phyloP scores from a whole-genome alignment of 2,113 vertebrate species.

The Vulpes lagopus region DNA sequence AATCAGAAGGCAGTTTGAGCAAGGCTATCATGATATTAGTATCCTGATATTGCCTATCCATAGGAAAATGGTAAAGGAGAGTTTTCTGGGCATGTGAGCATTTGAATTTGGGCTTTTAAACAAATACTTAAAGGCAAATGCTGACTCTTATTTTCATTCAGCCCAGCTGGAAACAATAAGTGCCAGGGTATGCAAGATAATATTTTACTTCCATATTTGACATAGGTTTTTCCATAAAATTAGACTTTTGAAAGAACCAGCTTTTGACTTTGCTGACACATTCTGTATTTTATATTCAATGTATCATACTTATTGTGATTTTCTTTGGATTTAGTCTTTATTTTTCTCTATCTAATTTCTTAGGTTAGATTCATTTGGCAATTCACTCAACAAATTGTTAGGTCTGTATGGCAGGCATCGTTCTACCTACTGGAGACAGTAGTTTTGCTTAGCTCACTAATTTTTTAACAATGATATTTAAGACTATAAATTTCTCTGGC shows the following conservation, averaged over 20 bases:
- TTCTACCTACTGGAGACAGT: not conserved
- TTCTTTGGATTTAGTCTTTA: not conserved
- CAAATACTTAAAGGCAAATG: conserved; percentile 28
- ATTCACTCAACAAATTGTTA: conserved; percentile 5
- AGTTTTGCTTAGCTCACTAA: not conserved
- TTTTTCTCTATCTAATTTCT: not conserved
- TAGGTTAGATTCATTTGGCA: not conserved
- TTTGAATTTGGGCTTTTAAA: conserved; percentile 29
- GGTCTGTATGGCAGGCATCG: not conserved
- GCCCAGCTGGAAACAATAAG: not conserved
- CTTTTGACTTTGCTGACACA: not conserved
- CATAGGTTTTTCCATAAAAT: not conserved
- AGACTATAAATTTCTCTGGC: not conserved
- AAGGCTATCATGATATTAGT: not conserved
- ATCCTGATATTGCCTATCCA: not conserved
- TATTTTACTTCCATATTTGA: not conserved
- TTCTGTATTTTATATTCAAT: not conserved
- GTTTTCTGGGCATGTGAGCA: not conserved
- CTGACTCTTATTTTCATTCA: not conserved
- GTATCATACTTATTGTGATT: not conserved
- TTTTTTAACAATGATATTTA: conserved; percentile 46
- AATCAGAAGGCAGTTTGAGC: not conserved
- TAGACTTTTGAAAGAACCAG: conserved; percentile 4
- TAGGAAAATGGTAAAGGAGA: not conserved
- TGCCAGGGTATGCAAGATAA: not conserved